phyloP scores from a whole-genome alignment of 1,140 invertebrate genomes.

The Tetranychus cinnabarinus region DNA sequence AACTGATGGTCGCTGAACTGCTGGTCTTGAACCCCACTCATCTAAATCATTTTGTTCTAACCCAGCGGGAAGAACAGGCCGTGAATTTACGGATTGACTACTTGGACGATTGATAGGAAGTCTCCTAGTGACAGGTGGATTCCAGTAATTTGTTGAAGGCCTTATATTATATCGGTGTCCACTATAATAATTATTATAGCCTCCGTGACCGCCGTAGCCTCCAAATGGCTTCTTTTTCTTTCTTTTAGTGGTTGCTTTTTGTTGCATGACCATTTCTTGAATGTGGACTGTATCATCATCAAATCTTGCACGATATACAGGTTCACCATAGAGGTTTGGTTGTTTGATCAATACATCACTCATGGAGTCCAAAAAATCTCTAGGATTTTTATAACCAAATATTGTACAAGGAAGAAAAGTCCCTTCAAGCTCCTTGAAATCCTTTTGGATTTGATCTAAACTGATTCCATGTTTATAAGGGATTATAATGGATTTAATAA shows the following conservation, averaged over 20 bases:
- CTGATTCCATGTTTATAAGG: not conserved
- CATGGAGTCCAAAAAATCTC: not conserved
- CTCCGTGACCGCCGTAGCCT: too few relatives aligned
- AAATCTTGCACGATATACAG: not conserved
- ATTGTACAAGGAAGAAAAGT: not conserved
- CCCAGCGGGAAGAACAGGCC: too few relatives aligned
- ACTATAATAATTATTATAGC: too few relatives aligned
- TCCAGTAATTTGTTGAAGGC: too few relatives aligned
- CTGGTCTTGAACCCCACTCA: too few relatives aligned
- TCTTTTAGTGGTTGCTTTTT: not conserved
- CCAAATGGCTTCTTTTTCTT: not conserved
- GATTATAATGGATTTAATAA: not conserved
- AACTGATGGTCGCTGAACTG: too few relatives aligned
- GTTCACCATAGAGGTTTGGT: not conserved
- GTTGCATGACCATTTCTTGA: not conserved
- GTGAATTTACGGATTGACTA: too few relatives aligned
- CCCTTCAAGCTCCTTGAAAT: not conserved
- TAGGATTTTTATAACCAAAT: not conserved
- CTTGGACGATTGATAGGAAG: too few relatives aligned
- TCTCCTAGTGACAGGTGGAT: too few relatives aligned
- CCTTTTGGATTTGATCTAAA: not conserved
- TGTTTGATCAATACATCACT: not conserved
- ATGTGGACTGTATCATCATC: not conserved
- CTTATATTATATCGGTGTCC: too few relatives aligned
- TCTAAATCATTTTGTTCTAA: too few relatives aligned